Base-by-base conservation (phyloP, 2,888 invertebrate genomes). In the Acanthosepion esculentum region DNA sequence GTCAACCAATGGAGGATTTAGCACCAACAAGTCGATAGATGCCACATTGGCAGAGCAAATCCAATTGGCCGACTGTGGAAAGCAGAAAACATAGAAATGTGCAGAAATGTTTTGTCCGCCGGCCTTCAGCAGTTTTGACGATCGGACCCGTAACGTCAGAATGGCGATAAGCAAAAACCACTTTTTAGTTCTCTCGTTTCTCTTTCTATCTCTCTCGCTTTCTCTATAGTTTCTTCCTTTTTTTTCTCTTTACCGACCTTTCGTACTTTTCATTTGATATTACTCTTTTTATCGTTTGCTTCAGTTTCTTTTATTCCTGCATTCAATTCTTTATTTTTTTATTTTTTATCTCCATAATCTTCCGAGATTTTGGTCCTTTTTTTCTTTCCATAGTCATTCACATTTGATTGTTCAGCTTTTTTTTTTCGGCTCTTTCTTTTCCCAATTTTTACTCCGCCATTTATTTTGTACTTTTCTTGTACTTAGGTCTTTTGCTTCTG, bases 61-160 rank as follows among this genome's bases (percentile, higher is more conserved):
- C 78, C 78, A 78, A 78, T 78, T 78, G 78, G 78, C 78, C 78
- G n/a, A 33, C 78, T 78, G 78, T 78, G 78, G 78, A 78, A 78
- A 78, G 78, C n/a, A 78, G 78, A 78, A 78, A 78, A n/a, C 78
- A n/a, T 78, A 78, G 12, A 78, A 78, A 33, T 78, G 78, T n/a
- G n/a, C n/a, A 78, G 78, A 78, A 78, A 78, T 78, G 78, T 78
- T 78, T 78, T 78, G 78, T 33, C 78, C 78, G 78, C 15, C 78
- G 78, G 78, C 78, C 78, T 78, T 33, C n/a, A 78, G n/a, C n/a
- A 78, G 78, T 78, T n/a, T 78, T 78, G 78, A 78, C n/a, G n/a
- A 78, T 78, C 78, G 78, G 78, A 78, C 78, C 78, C 78, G 78
- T 78, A 78, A 78, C 78, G 78, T 78, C 78, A 78, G n/a, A 33